Percentiles rank a stretch among this genome's conserved stretches.
These are phyloP conservation scores for Cacoxenus indagator DNA, from an alignment of 2,888 invertebrate genomes.

Conservation along the genomic window DNA sequence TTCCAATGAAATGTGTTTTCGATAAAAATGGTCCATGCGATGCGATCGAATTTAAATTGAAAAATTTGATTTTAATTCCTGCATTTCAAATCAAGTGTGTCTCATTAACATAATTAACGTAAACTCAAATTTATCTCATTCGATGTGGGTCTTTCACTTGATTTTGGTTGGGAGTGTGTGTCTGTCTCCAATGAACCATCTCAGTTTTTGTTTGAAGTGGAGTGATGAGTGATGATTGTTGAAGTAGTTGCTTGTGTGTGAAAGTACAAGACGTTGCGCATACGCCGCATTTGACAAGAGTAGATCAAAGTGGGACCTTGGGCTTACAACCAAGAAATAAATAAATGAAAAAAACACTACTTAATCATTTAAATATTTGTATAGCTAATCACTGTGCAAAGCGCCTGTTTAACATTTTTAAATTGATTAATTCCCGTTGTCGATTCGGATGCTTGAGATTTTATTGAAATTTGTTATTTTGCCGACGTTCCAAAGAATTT, in stretches of 20 bases:
- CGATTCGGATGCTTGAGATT: constrained; percentile 55
- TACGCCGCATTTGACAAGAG: neutral
- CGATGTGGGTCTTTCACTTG: constrained; percentile 3
- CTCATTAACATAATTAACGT: constrained; percentile 68
- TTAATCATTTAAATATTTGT: neutral
- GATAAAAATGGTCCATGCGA: constrained; percentile 66
- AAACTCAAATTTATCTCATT: constrained; percentile 47
- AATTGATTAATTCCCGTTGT: neutral
- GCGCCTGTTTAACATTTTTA: neutral
- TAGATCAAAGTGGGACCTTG: neutral
- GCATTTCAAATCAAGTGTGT: constrained; percentile 61
- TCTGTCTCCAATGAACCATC: neutral
- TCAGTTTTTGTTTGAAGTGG: neutral
- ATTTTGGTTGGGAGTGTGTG: constrained; percentile 35
- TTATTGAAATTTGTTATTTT: constrained; percentile 61
- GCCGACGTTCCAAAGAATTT: constrained; percentile 30
- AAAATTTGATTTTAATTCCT: constrained; percentile 65
- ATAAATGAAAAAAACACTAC: neutral
- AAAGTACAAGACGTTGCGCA: neutral
- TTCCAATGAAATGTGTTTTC: constrained; percentile 66
- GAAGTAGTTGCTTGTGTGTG: neutral
- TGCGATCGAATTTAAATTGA: constrained; percentile 66
- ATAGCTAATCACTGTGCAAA: neutral
- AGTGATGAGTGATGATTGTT: neutral
- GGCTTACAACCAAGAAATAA: too few relatives aligned